Conservation (phyloP, 2,888 invertebrate genomes). For the Dione juno region DNA sequence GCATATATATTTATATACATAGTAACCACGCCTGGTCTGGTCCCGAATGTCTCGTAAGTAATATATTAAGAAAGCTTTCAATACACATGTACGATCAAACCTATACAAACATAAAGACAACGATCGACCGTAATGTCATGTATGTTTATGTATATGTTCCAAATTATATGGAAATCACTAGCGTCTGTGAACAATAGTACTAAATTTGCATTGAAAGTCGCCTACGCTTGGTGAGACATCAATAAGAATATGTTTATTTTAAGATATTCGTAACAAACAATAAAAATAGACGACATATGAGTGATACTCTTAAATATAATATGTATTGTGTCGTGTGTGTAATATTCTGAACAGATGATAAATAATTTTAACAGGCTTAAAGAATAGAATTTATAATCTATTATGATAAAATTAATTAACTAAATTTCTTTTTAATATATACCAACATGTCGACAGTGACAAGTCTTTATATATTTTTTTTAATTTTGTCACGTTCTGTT, state of each 20-base stretch:
- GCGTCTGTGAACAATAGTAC: constrained; percentile 28
- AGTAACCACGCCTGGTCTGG: no score
- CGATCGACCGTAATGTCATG: constrained; percentile 21
- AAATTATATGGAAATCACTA: constrained; percentile 35
- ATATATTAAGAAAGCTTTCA: neutral
- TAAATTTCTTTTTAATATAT: no score
- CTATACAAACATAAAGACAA: constrained; percentile 12
- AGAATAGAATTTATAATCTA: no score
- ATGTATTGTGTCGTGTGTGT: neutral
- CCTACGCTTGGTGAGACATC: constrained; percentile 20
- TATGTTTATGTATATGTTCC: constrained; percentile 25
- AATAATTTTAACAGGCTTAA: no score
- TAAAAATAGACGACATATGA: neutral
- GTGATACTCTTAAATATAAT: neutral
- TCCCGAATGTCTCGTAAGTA: neutral
- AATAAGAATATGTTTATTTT: constrained; percentile 7
- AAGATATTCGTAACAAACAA: neutral
- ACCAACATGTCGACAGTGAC: no score
- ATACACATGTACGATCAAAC: neutral
- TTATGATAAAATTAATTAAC: no score
- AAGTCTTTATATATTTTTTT: no score
- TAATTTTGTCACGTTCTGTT: no score
- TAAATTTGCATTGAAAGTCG: constrained; percentile 42
- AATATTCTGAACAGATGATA: neutral
- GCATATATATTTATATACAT: no score